phyloP scores from a whole-genome alignment of 2,888 invertebrate genomes.

The Harpagoxenus sublaevis region DNA sequence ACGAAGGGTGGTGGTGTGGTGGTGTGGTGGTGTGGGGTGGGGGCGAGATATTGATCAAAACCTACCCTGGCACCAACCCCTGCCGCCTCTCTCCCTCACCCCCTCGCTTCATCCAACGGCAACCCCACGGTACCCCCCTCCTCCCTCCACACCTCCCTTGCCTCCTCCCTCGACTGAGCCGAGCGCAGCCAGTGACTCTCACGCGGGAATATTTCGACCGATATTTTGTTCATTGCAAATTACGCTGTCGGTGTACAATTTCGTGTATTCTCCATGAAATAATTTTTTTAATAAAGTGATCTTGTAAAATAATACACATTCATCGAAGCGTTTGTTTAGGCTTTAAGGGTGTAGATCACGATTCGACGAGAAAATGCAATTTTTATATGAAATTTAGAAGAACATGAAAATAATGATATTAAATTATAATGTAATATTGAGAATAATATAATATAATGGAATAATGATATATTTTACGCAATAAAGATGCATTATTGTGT shows the following conservation, averaged over 20 bases:
- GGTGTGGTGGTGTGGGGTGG: constrained; percentile 81
- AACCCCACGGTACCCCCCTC: constrained; percentile 73
- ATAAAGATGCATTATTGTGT: neutral
- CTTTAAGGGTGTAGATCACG: neutral
- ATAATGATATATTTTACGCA: neutral
- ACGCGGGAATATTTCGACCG: constrained; percentile 55
- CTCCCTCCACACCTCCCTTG: constrained; percentile 67
- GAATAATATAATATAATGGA: constrained; percentile 32
- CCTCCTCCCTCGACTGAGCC: constrained; percentile 77
- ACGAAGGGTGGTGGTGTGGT: constrained; percentile 80
- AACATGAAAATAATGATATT: neutral
- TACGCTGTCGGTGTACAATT: neutral
- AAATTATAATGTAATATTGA: neutral
- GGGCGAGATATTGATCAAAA: constrained; percentile 86
- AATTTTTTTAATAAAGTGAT: neutral
- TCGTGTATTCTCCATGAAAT: constrained; percentile 5
- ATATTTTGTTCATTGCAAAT: constrained; percentile 44
- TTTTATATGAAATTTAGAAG: neutral
- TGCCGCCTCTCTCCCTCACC: constrained; percentile 69
- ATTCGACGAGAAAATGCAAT: neutral
- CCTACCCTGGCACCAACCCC: constrained; percentile 85
- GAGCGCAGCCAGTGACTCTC: constrained; percentile 83
- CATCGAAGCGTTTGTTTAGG: neutral
- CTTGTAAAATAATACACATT: neutral
- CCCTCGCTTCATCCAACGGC: constrained; percentile 72